Evolutionary conservation across 2,797 vertebrate species (phyloP).

Genomic region (Xyrichtys novacula): DNA sequence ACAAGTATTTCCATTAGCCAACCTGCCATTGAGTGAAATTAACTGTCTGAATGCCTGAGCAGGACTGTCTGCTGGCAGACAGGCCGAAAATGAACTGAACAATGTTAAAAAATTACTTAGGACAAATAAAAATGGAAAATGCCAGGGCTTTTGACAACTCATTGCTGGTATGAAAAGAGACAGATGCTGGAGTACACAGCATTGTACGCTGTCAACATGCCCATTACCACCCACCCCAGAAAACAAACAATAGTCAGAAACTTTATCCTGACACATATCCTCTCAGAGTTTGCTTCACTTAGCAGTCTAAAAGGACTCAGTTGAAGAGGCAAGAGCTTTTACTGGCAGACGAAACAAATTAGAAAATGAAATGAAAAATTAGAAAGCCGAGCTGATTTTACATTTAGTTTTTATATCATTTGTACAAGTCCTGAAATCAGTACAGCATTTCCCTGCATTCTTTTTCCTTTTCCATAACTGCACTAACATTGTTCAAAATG

Average conservation of each 20-base stretch:
- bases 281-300: slow-evolving; percentile 10
- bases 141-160: slow-evolving; percentile 5
- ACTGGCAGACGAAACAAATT: not conserved
- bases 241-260: slow-evolving; percentile 3
- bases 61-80: slow-evolving; percentile 18
- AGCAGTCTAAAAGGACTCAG: slow-evolving; percentile 3
- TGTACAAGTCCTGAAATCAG: not conserved
- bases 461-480: not conserved
- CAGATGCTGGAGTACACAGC: not conserved
- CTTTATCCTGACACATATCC: slow-evolving; percentile 9
- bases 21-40: slow-evolving; percentile 41
- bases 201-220: not conserved
- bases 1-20: slow-evolving; percentile 52
- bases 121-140: slow-evolving; percentile 9
- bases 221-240: not conserved
- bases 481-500: not conserved
- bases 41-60: slow-evolving; percentile 32
- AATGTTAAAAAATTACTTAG: slow-evolving; percentile 14
- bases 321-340: not conserved
- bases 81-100: slow-evolving; percentile 27
- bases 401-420: not conserved
- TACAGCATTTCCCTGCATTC: not conserved
- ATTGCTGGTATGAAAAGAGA: slow-evolving; percentile 15
- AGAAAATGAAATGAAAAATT: not conserved
- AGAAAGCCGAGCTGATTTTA: not conserved